Base-by-base conservation (phyloP, 2,797 vertebrate species). In the Channa striata region DNA sequence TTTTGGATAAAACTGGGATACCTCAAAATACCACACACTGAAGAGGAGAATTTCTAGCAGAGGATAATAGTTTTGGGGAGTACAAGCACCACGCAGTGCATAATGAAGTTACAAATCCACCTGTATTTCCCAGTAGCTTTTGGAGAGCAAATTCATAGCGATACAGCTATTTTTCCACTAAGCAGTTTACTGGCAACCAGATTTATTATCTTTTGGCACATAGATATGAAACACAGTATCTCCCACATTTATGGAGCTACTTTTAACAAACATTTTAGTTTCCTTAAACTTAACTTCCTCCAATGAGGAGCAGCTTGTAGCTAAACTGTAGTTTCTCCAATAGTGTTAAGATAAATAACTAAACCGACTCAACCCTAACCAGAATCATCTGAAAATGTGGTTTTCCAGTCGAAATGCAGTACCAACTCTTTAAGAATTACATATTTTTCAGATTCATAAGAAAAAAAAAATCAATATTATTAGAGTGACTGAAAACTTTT, bases 1-100 rank as follows among this genome's bases (percentile, higher is more conserved):
- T 54, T 70, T 68, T 56, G 11, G 72, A 54, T 49, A 23, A 43
- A 64, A 40, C 16, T 46, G 60, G 63, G 21, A 76, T 37, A 25
- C 40, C 12, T 58, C 14, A 60, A 78, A 71, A 69, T 51, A 14
- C 16, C 40, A 23, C 43, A 43, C 4, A 37, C 12, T 68, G 14
- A 51, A 66, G 19, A 66, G 20, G 34, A 64, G 33, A n/a, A 30
- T 34, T 58, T 46, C 23, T 46, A 16, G 33, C 9, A 42, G 10
- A 30, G 25, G 11, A 36, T 61, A 23, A 76, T 3, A 12, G 23
- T 33, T 30, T 12, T 53, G 13, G 40, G 34, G 34, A 70, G 34
- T 1, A 1, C 8, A 5, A 8, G 20, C 19, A 37, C 34, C 14
- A 37, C 11, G 20, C 19, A 11, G 2, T 37, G 36, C 10, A 11